phyloP scores from a whole-genome alignment of 2,113 vertebrate genomes.

The Cinclus mexicanus region DNA sequence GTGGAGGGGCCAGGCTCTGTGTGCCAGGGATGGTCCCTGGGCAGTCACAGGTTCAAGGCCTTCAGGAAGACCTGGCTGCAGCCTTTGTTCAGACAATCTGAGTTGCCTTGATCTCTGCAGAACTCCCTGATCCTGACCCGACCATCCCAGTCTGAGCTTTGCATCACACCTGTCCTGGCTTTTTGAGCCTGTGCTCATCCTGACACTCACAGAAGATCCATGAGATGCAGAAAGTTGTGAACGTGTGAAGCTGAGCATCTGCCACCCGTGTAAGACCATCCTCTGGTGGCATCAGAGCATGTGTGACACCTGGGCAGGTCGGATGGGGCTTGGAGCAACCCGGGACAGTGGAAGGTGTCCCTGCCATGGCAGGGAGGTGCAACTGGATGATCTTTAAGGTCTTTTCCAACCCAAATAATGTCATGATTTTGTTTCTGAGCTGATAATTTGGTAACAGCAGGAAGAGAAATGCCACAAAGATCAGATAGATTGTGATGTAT shows the following conservation, averaged over 20 bases:
- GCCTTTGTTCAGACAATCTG: neutral
- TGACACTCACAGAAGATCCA: fast-evolving
- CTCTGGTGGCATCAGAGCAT: neutral
- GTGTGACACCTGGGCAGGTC: neutral
- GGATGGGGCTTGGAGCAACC: fast-evolving
- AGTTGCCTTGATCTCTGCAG: neutral
- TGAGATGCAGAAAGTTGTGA: neutral
- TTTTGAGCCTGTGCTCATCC: neutral
- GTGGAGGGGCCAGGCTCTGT: neutral
- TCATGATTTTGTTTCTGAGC: neutral
- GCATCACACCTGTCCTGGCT: neutral
- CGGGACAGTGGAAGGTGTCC: neutral
- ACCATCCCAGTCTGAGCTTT: neutral
- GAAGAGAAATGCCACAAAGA: neutral
- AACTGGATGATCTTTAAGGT: neutral
- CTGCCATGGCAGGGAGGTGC: neutral
- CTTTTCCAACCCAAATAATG: neutral
- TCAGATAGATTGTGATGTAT: neutral
- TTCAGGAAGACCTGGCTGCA: neutral
- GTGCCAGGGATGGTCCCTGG: neutral
- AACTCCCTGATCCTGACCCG: neutral
- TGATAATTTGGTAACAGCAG: neutral
- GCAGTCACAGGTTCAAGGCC: neutral
- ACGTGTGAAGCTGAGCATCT: neutral
- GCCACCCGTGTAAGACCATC: too few species aligned